Evolutionary conservation across 2,113 vertebrate species (phyloP).

Genomic region (Corvus cornix): DNA sequence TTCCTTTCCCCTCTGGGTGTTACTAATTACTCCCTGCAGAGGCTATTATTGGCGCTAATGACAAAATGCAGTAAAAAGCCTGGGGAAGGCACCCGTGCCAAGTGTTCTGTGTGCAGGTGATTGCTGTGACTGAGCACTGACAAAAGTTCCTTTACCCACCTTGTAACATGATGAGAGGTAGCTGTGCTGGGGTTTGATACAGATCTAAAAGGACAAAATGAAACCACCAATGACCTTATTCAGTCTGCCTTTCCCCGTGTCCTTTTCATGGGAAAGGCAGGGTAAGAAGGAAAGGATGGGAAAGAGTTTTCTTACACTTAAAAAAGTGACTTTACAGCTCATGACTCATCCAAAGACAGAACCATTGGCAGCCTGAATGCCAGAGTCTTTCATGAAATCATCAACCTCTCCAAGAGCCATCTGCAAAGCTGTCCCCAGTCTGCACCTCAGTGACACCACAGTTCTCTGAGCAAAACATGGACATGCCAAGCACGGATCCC

Average conservation of each 20-base stretch:
- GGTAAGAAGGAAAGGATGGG: not conserved
- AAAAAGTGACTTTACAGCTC: not conserved
- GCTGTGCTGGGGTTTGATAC: not conserved
- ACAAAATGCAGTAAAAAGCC: constrained; percentile 25
- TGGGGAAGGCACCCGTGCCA: constrained; percentile 11
- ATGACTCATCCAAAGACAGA: not conserved
- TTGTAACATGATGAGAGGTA: not conserved
- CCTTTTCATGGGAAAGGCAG: not conserved
- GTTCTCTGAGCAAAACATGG: not conserved
- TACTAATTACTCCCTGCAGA: constrained; percentile 86
- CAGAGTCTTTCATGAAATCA: not conserved
- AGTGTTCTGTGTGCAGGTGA: not conserved
- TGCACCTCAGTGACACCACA: not conserved
- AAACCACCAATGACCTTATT: not conserved
- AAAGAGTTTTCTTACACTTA: not conserved
- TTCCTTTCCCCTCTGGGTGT: constrained; percentile 75
- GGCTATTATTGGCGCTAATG: constrained; percentile 64
- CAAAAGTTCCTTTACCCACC: not conserved
- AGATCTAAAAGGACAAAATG: not conserved
- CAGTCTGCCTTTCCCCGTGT: not conserved
- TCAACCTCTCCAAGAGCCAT: not conserved
- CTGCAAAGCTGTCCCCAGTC: not conserved
- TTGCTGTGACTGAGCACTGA: not conserved
- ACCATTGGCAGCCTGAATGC: not conserved
- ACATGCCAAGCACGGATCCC: not conserved